Base-by-base conservation (phyloP, 2,797 vertebrate genomes). In the Valencia hispanica region DNA sequence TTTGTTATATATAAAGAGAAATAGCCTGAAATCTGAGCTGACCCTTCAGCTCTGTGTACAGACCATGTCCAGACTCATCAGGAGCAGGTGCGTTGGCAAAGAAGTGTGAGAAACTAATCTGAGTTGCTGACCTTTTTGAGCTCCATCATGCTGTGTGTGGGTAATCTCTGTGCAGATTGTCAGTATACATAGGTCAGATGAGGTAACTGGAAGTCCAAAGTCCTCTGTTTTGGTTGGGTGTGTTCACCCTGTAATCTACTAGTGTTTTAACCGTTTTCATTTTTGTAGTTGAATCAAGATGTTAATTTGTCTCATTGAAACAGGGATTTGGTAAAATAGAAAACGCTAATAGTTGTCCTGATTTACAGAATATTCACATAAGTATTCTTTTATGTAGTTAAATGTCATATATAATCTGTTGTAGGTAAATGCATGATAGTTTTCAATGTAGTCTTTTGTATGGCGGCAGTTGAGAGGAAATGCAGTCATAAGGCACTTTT, bases 51-150 rank as follows among this genome's bases (percentile, higher is more conserved):
- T 72, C 45, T 79, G 63, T 72, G 57, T 66, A 48, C 79, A 45
- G 41, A 22, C 68, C 81, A 66, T 55, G 85, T 88, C 74, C 36
- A 9, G 71, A 72, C 78, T 84, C 79, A 77, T 81, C 86, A 63
- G 79, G 34, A 78, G 70, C 82, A 89, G 86, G 88, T 91, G 87
- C 80, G 83, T 48, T 66, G 74, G 72, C 82, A 80, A 73, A 84
- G 55, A 84, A 83, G 85, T 90, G 92, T 91, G 85, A 91, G 80
- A 90, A 86, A 80, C 81, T 88, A 91, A 93, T 93, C 90, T 87
- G 68, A 77, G 77, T 43, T 66, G 77, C 75, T 93, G 92, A 93
- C 91, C 92, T 94, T 94, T 89, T 81, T 71, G 79, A 69, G 78
- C 68, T 65, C 50, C 51, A 11, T 84, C 89, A 74, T 36, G 84